phyloP scores from a whole-genome alignment of 2,113 vertebrate genomes.

The Rhadina sibilatrix region DNA sequence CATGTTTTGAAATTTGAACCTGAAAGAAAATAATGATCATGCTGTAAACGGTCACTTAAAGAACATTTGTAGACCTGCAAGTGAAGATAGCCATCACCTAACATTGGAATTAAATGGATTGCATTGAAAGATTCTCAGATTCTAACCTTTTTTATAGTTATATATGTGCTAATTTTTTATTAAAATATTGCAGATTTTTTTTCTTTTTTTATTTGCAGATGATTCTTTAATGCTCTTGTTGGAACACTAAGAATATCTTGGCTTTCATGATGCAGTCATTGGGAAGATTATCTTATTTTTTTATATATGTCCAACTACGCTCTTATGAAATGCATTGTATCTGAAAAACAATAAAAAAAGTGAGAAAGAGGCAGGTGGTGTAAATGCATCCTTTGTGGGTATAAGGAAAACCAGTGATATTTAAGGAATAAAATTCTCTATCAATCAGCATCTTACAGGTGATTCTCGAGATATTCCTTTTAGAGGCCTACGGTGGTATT shows the following conservation, averaged over 20 bases:
- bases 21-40: not conserved
- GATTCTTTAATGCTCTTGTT: not conserved
- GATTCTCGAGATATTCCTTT: not conserved
- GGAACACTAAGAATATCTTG: not conserved
- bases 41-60: not conserved
- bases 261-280: not conserved
- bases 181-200: not conserved
- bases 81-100: not conserved
- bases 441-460: not conserved
- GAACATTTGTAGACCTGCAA: not conserved
- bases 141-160: not conserved
- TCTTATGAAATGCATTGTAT: not conserved
- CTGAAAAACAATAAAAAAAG: not conserved
- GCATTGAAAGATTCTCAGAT: not conserved
- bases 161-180: not conserved
- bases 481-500: not conserved
- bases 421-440: not conserved
- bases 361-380: not conserved
- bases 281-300: not conserved
- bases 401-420: not conserved
- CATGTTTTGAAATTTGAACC: not conserved
- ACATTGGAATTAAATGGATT: not conserved
- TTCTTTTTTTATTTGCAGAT: not conserved
- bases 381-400: not conserved
- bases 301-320: not conserved